Evolutionary conservation across 2,888 invertebrate species (phyloP).

Genomic region (Tiliacea aurago): DNA sequence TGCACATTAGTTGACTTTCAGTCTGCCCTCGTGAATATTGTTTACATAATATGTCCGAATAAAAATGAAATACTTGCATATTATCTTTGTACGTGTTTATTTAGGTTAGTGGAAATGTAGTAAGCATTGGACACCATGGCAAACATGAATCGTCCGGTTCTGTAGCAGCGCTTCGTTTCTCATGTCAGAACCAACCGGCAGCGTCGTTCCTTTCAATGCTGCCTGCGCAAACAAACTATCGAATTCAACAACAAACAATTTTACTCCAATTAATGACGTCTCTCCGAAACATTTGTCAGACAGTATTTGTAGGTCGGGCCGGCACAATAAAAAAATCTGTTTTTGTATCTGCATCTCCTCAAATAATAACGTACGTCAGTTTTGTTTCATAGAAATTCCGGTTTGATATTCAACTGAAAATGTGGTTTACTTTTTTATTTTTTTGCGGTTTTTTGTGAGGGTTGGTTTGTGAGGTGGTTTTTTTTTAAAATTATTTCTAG

Average conservation of each 20-base stretch:
- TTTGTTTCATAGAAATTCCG: conserved; percentile 31
- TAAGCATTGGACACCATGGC: conserved; percentile 37
- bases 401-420: conserved; percentile 15
- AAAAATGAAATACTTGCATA: conserved; percentile 24
- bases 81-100: conserved; percentile 52
- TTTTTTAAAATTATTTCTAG: background rate
- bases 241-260: conserved; percentile 65
- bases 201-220: conserved; percentile 50
- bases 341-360: conserved; percentile 45
- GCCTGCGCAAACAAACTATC: conserved; percentile 59
- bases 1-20: background rate
- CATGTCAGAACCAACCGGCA: conserved; percentile 58
- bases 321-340: conserved; percentile 36
- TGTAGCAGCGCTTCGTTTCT: conserved; percentile 55
- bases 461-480: background rate
- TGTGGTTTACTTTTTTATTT: conserved; percentile 15
- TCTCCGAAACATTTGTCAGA: conserved; percentile 52
- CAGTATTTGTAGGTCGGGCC: conserved; percentile 35
- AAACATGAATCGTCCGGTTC: conserved; percentile 52
- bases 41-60: conserved; percentile 30
- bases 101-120: conserved; percentile 57
- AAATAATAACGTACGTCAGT: conserved; percentile 31
- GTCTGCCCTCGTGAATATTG: conserved; percentile 16
- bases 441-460: background rate
- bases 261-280: conserved; percentile 65